Conservation (phyloP, 1,140 invertebrate genomes). For the Lamellibrachia luymesi region DNA sequence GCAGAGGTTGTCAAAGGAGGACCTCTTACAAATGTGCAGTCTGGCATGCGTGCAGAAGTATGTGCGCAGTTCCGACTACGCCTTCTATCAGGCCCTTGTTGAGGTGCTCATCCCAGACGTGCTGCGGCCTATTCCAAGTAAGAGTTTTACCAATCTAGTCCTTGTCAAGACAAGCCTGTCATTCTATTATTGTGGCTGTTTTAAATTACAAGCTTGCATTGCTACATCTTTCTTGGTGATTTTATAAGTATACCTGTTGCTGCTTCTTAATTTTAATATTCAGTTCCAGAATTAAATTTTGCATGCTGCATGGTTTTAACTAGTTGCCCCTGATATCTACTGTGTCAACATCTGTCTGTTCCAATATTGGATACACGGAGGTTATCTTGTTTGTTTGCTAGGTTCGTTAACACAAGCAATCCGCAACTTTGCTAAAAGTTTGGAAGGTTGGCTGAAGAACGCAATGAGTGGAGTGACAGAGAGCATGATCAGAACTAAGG, state of each 20-base stretch:
- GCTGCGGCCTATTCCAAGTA: conserved; percentile 86
- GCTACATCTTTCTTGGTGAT: neutral
- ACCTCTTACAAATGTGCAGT: conserved; percentile 62
- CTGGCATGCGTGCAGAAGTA: conserved; percentile 67
- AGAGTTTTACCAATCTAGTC: conserved; percentile 40
- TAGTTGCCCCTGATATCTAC: neutral
- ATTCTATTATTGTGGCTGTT: neutral
- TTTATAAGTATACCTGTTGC: neutral
- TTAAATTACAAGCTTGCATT: neutral
- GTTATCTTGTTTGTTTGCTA: conserved; percentile 36
- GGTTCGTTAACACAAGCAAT: conserved; percentile 89
- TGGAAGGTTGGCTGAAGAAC: conserved; percentile 83
- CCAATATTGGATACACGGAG: neutral
- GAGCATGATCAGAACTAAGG: conserved; percentile 80
- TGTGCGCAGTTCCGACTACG: conserved; percentile 80
- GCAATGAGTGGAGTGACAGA: conserved; percentile 84
- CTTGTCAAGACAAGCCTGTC: neutral
- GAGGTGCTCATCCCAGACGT: conserved; percentile 96
- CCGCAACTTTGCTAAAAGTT: conserved; percentile 87
- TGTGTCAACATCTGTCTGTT: neutral
- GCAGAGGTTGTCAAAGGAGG: conserved; percentile 54
- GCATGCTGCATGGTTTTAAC: neutral
- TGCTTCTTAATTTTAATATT: neutral
- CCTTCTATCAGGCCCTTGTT: conserved; percentile 94
- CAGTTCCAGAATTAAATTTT: neutral